Percentiles rank a stretch among this genome's conserved stretches.
Conservation (phyloP, 2,797 vertebrate species). For the Pagetopsis macropterus region DNA sequence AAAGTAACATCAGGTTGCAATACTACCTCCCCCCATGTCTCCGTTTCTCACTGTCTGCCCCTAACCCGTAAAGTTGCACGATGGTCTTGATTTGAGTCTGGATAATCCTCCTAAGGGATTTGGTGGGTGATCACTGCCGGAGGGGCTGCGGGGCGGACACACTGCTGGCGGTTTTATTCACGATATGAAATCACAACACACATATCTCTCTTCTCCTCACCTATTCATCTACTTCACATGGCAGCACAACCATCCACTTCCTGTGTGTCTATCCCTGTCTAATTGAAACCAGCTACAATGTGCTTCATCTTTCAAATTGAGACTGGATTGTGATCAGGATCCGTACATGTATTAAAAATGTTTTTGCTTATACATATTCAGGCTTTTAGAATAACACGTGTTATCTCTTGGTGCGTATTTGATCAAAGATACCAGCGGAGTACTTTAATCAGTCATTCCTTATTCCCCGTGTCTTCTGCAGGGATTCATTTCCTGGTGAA, state of each 20-base stretch:
- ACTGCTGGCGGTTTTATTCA: constrained; percentile 70
- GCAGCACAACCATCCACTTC: constrained; percentile 53
- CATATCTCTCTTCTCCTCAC: constrained; percentile 21
- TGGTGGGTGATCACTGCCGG: constrained; percentile 80
- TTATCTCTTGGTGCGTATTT: constrained; percentile 23
- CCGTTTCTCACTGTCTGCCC: constrained; percentile 49
- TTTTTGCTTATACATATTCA: too few relatives aligned
- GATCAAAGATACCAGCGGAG: constrained; percentile 31
- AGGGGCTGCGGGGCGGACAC: constrained; percentile 58
- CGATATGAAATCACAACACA: constrained; percentile 62
- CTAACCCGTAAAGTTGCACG: constrained; percentile 73
- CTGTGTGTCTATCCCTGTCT: constrained; percentile 12
- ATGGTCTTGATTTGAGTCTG: constrained; percentile 83
- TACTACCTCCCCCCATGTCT: constrained; percentile 12
- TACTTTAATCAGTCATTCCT: constrained; percentile 55
- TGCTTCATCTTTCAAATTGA: constrained; percentile 7
- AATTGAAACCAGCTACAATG: constrained; percentile 24
- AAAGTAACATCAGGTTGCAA: constrained; percentile 18
- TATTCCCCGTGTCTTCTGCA: constrained; percentile 24
- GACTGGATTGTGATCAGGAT: not conserved
- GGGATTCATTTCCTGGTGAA: constrained; percentile 60
- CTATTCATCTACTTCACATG: constrained; percentile 32
- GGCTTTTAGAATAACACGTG: constrained; percentile 20
- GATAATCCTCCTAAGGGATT: constrained; percentile 90
- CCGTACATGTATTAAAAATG: too few relatives aligned